Percentiles rank a stretch among this genome's conserved stretches.
Evolutionary conservation across 2,888 invertebrate species (phyloP).

Genomic region (Drosophila nigricruria): DNA sequence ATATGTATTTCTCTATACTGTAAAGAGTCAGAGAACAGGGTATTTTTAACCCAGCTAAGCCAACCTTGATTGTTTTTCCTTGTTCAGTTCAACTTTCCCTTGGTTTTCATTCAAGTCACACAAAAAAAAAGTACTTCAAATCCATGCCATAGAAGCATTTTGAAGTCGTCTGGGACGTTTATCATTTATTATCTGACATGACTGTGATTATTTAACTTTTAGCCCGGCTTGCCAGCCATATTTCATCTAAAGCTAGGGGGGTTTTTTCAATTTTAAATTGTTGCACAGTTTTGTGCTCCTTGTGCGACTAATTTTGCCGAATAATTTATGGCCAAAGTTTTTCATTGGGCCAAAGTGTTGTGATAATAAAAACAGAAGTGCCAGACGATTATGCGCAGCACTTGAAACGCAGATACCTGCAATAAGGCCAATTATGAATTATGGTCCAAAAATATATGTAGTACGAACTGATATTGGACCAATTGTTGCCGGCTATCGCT

Average conservation of each 20-base stretch:
- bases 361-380: constrained; percentile 42
- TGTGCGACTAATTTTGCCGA: constrained; percentile 57
- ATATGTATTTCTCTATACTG: neutral
- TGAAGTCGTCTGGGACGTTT: constrained; percentile 52
- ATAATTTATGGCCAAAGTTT: constrained; percentile 76
- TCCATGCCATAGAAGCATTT: constrained; percentile 16
- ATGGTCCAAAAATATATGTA: neutral
- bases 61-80: no score
- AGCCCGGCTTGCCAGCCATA: constrained; percentile 55
- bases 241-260: constrained; percentile 62
- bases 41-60: neutral
- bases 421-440: constrained; percentile 3
- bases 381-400: constrained; percentile 67
- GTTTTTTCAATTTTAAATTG: constrained; percentile 46
- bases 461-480: constrained; percentile 21
- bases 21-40: neutral
- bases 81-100: neutral
- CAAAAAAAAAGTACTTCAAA: constrained; percentile 64
- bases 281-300: constrained; percentile 17
- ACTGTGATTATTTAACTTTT: constrained; percentile 78
- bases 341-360: constrained; percentile 33
- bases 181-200: constrained; percentile 81
- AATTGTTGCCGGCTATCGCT: constrained; percentile 18
- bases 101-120: constrained; percentile 16
- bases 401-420: constrained; percentile 31